Evolutionary conservation across 2,797 vertebrate species (phyloP), one percentile per base, ranked within the genome.

Genomic region (Gallinago solitaria): DNA sequence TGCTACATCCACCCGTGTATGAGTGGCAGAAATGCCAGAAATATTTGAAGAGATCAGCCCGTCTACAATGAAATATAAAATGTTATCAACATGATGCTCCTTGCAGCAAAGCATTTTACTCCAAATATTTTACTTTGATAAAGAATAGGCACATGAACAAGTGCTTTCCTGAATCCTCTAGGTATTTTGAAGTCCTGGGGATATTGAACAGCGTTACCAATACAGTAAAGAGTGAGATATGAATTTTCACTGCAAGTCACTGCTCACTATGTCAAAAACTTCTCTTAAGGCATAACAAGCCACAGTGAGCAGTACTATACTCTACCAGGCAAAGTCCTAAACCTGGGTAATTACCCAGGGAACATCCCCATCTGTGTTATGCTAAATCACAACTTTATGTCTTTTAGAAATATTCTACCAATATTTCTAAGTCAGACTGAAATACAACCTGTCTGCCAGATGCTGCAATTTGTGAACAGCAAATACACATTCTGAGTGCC

Each of bases 361-460:
- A 83, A 88, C 65, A 89, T 60, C 11, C 32, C 28, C 20, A 56
- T 35, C 21, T 61, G 17, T 9, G 1, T 76, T 71, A 60, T 5
- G 30, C 50, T 54, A 89, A 88, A 79, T 41, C 50, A 63, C 21
- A 47, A 33, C 33, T 75, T 83, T 5, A 81, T 8, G 21, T 27
- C 25, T 78, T 47, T 57, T 51, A 80, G 18, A 84, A 91, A 78
- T 48, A 84, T 3, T 30, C 47, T 50, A 32, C 88, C 71, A 90
- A 81, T 54, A 79, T 51, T 78, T 71, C 37, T 69, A 81, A 54
- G 27, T 87, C 56, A 79, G 59, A 59, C 47, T 79, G 75, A 93
- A 96, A 93, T 37, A 80, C 60, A 95, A 86, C 68, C 69, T 88
- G 65, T 30, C 84, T 91, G 77, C 90, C 97, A 96, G 89, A 91